Percentiles rank a stretch among this genome's conserved stretches.
These are phyloP conservation scores for Procavia capensis DNA, from an alignment of 2,113 vertebrate species.

Conservation along the genomic window DNA sequence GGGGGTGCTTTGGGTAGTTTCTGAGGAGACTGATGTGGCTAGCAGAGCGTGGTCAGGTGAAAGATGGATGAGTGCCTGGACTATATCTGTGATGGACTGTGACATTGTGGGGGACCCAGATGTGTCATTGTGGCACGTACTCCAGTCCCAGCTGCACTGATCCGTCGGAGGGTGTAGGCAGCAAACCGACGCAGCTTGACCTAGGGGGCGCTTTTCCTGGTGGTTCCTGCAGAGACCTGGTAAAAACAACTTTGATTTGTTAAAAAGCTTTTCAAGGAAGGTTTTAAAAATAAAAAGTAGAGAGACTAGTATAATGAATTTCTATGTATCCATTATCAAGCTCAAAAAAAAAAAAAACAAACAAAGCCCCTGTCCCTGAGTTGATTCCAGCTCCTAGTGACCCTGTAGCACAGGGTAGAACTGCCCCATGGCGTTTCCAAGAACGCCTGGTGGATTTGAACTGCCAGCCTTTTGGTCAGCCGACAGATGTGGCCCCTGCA, in stretches of 20 bases:
- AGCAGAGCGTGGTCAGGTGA: background rate
- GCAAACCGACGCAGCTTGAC: background rate
- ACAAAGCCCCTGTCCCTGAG: too few relatives aligned
- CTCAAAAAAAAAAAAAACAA: too few relatives aligned
- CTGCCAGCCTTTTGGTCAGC: too few relatives aligned
- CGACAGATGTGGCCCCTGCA: too few relatives aligned
- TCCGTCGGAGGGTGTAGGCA: background rate
- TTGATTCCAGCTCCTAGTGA: too few relatives aligned
- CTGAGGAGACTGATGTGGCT: background rate
- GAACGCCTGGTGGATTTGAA: too few relatives aligned
- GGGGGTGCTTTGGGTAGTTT: background rate
- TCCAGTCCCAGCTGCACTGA: background rate
- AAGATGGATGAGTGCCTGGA: background rate
- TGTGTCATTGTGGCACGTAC: background rate
- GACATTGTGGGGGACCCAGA: background rate
- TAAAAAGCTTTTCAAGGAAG: constrained; percentile 25
- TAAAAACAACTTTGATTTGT: background rate
- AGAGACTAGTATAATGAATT: constrained; percentile 8
- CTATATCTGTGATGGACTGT: background rate
- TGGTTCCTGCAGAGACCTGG: background rate
- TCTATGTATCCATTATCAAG: background rate
- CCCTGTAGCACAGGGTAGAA: too few relatives aligned
- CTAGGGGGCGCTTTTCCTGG: background rate
- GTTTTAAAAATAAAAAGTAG: constrained; percentile 7
- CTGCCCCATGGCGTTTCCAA: too few relatives aligned